Evolutionary conservation across 2,797 vertebrate species (phyloP).

Genomic region (Xyrichtys novacula): DNA sequence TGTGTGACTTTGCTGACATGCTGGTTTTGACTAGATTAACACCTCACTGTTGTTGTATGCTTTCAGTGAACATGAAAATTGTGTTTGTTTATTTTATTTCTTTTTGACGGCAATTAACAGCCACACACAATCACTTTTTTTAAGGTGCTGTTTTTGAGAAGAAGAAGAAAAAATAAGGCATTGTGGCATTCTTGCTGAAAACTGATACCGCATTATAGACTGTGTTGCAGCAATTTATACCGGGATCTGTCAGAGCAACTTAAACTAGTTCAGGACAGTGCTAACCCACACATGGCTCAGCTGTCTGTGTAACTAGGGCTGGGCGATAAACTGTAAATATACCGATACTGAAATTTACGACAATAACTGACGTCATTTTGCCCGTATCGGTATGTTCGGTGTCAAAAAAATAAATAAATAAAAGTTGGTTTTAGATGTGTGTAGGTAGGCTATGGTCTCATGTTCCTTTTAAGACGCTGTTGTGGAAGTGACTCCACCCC

Average conservation of each 20-base stretch:
- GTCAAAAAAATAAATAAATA: too few relatives aligned
- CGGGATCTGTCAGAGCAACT: not conserved
- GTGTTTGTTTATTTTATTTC: too few relatives aligned
- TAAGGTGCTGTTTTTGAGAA: not conserved
- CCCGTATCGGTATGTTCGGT: too few relatives aligned
- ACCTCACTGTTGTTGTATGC: not conserved
- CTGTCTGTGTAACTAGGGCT: conserved; percentile 11
- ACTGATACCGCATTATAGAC: not conserved
- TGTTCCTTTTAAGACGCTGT: too few relatives aligned
- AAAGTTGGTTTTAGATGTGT: too few relatives aligned
- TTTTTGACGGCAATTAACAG: too few relatives aligned
- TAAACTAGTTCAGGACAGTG: not conserved
- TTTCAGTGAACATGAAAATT: not conserved
- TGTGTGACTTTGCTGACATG: not conserved
- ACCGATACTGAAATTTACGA: too few relatives aligned
- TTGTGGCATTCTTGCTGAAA: not conserved
- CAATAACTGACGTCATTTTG: too few relatives aligned
- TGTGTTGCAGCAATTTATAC: not conserved
- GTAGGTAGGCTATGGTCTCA: too few relatives aligned
- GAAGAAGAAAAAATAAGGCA: not conserved
- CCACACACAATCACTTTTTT: too few relatives aligned
- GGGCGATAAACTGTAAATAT: too few relatives aligned
- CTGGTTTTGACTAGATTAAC: not conserved
- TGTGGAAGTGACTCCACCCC: too few relatives aligned
- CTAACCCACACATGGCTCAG: not conserved